phyloP scores from a whole-genome alignment of 2,888 invertebrate genomes.

The Drosophila gaucha region DNA sequence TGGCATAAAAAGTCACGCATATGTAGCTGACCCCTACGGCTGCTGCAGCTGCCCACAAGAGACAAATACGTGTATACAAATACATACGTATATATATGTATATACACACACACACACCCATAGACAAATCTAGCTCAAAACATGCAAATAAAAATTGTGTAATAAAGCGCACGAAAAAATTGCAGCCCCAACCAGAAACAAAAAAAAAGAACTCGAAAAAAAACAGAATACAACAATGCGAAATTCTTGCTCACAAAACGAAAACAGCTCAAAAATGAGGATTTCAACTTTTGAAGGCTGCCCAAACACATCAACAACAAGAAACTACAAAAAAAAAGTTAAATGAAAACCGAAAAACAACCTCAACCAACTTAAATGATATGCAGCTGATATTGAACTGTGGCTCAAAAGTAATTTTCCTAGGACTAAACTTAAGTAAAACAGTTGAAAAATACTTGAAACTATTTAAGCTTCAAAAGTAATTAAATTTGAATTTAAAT shows the following conservation, averaged over 20 bases:
- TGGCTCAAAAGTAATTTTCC: slow-evolving; percentile 1
- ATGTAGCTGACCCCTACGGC: slow-evolving; percentile 40
- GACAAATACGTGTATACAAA: slow-evolving; percentile 1
- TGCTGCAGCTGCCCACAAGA: slow-evolving; percentile 34
- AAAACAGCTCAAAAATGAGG: slow-evolving; percentile 34
- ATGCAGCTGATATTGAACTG: slow-evolving; percentile 7
- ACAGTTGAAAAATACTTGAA: not conserved
- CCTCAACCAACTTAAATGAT: slow-evolving; percentile 9
- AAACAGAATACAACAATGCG: not conserved
- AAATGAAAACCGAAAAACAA: not conserved
- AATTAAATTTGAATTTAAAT: too few species aligned
- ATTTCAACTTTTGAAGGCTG: slow-evolving; percentile 53
- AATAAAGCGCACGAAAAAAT: slow-evolving; percentile 40
- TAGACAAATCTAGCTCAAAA: slow-evolving; percentile 1
- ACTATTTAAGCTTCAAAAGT: too few species aligned
- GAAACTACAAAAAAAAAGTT: slow-evolving; percentile 8
- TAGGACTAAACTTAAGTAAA: not conserved
- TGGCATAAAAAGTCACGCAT: slow-evolving; percentile 74
- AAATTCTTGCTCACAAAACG: slow-evolving; percentile 1
- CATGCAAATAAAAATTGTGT: slow-evolving; percentile 40
- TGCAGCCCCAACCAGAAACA: slow-evolving; percentile 9
- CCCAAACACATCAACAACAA: slow-evolving; percentile 13
- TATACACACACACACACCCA: not conserved
- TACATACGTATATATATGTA: not conserved
- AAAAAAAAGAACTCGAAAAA: slow-evolving; percentile 7